Percentiles rank a stretch among this genome's conserved stretches.
phyloP scores from a whole-genome alignment of 2,113 vertebrate genomes.

The Nannobrachium achirus region DNA sequence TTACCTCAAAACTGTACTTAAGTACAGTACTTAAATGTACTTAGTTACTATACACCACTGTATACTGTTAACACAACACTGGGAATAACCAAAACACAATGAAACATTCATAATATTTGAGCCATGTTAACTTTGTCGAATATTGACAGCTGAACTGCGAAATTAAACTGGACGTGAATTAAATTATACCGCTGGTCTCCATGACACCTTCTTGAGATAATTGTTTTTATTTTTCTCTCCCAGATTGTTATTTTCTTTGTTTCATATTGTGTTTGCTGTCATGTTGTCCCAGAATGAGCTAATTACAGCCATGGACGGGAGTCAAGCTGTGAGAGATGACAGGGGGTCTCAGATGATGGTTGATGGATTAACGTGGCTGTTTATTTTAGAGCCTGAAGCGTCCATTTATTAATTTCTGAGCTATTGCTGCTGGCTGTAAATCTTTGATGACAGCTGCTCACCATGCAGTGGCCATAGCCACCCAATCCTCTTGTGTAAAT shows the following conservation, averaged over 20 bases:
- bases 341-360: constrained; percentile 68
- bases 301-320: constrained; percentile 69
- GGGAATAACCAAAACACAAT: too few species aligned
- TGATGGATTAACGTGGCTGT: constrained; percentile 73
- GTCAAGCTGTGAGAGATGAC: constrained; percentile 56
- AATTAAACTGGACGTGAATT: constrained; percentile 18
- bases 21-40: too few species aligned
- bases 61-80: too few species aligned
- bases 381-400: constrained; percentile 66
- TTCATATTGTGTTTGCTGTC: constrained; percentile 66
- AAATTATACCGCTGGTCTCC: constrained; percentile 28
- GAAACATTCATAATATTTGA: too few species aligned
- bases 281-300: constrained; percentile 72
- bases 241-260: constrained; percentile 48
- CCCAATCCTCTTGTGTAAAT: too few species aligned
- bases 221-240: constrained; percentile 25
- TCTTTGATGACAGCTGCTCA: constrained; percentile 52
- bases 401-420: constrained; percentile 71
- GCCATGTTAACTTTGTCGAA: too few species aligned
- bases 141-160: too few species aligned
- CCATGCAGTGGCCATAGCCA: background rate
- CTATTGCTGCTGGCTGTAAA: constrained; percentile 44
- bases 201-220: constrained; percentile 44
- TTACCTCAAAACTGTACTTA: too few species aligned
- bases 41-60: too few species aligned